Evolutionary conservation across 2,797 vertebrate genomes (phyloP).

Genomic region (Clarias laeviceps): DNA sequence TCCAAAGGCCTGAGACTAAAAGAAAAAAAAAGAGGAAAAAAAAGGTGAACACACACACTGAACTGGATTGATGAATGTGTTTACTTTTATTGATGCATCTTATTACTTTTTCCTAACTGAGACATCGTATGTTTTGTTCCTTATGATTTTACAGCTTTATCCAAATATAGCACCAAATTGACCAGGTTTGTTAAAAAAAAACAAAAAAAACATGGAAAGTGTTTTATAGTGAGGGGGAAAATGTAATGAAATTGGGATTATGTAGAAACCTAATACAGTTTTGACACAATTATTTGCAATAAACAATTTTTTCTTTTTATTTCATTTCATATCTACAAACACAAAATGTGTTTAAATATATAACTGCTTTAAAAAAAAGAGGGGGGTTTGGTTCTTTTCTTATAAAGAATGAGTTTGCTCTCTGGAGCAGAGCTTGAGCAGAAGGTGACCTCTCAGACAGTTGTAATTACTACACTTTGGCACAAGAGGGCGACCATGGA

Average conservation of each 20-base stretch:
- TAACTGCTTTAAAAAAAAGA: background rate
- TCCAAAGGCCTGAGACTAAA: slow-evolving; percentile 91
- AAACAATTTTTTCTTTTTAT: too few species aligned
- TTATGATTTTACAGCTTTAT: background rate
- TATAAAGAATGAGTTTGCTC: background rate
- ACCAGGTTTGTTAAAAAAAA: background rate
- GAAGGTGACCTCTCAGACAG: background rate
- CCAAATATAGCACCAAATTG: background rate
- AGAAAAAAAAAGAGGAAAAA: background rate
- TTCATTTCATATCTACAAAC: background rate
- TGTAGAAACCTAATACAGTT: background rate
- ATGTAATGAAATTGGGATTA: background rate
- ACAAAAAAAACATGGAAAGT: background rate
- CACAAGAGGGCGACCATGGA: slow-evolving; percentile 20
- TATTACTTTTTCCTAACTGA: too few species aligned
- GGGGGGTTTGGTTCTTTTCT: background rate
- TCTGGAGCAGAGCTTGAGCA: background rate
- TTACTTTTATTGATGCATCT: too few species aligned
- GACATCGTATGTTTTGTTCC: too few species aligned
- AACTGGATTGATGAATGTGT: background rate
- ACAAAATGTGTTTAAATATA: background rate
- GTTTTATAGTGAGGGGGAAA: background rate
- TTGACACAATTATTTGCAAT: background rate
- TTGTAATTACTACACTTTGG: slow-evolving; percentile 5
- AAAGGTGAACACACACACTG: background rate